Base-by-base conservation (phyloP, 2,797 vertebrate genomes). In the Kryptolebias ocellatus region DNA sequence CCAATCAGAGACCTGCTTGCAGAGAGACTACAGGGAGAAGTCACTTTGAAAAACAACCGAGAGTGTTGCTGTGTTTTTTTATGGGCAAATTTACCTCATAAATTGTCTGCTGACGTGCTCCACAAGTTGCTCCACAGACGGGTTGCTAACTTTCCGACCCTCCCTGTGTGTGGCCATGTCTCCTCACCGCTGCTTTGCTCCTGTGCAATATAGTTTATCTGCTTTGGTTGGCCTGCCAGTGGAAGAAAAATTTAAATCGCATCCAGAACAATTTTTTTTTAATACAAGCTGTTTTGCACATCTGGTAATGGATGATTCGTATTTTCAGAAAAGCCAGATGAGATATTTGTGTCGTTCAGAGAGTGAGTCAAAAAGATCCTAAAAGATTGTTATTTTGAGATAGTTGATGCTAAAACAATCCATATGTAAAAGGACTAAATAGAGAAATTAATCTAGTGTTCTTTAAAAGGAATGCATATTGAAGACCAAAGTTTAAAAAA, bases 351-450 rank as follows among this genome's bases (percentile, higher is more conserved):
- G 14, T 27, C 15, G 29, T 27, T 16, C 51, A 53, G 51, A 27
- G 15, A 15, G 16, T 15, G 45, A 46, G 11, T 44, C 39, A 11
- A 44, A 44, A 67, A 63, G 53, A 44, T 55, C 66, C 76, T 27
- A 50, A 66, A 45, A 2, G 11, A 28, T 31, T 0, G 2, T 44
- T 18, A 45, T 54, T 37, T 17, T 28, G 44, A 46, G 44, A 3
- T 17, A 44, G 12, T 17, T 16, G 9, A 34, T 34, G 31, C 9
- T 34, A 34, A 34, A 34, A 34, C 31, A 34, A 34, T 9, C 31
- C 31, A 34, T 34, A 34, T 34, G 31, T 34, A 46, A 5, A 17
- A 44, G 11, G 39, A 44, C 10, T 4, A 46, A 46, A 46, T 15
- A 16, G 17, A 17, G 16, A 46, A 17, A 46, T 46, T 16, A 46